phyloP scores from a whole-genome alignment of 2,888 invertebrate species.

The Lacanobia wlatinum region DNA sequence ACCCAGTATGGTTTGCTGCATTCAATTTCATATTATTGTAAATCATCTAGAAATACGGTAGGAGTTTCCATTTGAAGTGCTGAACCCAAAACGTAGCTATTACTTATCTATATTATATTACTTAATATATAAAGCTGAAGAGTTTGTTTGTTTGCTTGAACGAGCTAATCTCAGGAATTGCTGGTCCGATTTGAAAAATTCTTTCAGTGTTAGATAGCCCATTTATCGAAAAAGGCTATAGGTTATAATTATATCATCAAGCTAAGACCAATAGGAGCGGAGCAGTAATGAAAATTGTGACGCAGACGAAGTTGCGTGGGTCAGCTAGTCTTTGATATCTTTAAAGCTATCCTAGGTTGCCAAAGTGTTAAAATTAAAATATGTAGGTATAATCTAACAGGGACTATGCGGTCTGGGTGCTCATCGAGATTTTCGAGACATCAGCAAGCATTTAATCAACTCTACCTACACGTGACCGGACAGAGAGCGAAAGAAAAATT shows the following conservation, averaged over 20 bases:
- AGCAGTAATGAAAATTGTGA: no score
- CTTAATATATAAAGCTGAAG: no score
- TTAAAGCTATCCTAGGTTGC: neutral
- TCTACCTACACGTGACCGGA: neutral
- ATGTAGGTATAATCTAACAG: neutral
- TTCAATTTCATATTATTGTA: slow-evolving; percentile 41
- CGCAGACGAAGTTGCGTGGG: no score
- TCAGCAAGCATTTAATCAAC: neutral
- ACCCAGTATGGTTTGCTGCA: slow-evolving; percentile 18
- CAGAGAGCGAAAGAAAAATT: neutral
- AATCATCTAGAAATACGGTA: slow-evolving; percentile 35
- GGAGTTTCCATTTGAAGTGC: slow-evolving; percentile 24
- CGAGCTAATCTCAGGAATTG: no score
- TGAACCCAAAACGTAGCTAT: slow-evolving; percentile 4
- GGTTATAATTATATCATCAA: no score
- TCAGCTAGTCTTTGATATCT: no score
- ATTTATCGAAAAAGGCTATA: no score
- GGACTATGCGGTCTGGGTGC: neutral
- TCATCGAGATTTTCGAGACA: neutral
- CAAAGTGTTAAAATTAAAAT: neutral
- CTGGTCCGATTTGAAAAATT: no score
- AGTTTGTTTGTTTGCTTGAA: no score
- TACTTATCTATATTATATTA: no score
- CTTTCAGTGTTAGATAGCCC: no score
- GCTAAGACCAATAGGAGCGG: no score